A percentile compares a stretch with the other conserved stretches of the same genome.
Conservation (phyloP, 2,888 invertebrate genomes). For the Eugnorisma glareosa region DNA sequence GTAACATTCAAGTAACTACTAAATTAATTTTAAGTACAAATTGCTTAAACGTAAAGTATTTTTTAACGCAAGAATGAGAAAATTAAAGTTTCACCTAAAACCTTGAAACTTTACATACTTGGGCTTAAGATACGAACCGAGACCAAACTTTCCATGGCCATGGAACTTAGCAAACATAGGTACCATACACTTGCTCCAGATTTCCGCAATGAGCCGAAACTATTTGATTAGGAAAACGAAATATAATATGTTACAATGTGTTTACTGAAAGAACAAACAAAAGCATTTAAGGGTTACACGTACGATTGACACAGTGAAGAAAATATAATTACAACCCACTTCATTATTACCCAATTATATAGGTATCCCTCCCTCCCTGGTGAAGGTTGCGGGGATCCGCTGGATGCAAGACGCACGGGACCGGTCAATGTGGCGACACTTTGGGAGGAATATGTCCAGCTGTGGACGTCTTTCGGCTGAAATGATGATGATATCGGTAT, state of each 20-base stretch:
- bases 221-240: constrained; percentile 32
- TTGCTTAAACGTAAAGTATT: neutral
- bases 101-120: constrained; percentile 31
- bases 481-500: no score
- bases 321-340: neutral
- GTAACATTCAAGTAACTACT: neutral
- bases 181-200: constrained; percentile 4
- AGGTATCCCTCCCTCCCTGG: no score
- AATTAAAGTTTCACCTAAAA: constrained; percentile 6
- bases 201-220: constrained; percentile 28
- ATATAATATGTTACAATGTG: neutral
- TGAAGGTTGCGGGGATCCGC: no score
- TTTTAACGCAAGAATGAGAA: neutral
- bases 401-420: no score
- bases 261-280: constrained; percentile 1
- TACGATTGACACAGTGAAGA: no score
- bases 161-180: constrained; percentile 29
- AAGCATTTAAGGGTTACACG: neutral
- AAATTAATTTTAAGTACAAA: neutral
- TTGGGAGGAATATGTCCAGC: no score
- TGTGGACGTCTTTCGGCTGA: no score
- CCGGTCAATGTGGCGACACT: no score
- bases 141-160: constrained; percentile 33
- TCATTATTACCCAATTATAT: neutral
- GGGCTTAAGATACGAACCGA: constrained; percentile 2